Base-by-base conservation (phyloP, 2,797 vertebrate genomes). In the Kryptolebias ocellatus region DNA sequence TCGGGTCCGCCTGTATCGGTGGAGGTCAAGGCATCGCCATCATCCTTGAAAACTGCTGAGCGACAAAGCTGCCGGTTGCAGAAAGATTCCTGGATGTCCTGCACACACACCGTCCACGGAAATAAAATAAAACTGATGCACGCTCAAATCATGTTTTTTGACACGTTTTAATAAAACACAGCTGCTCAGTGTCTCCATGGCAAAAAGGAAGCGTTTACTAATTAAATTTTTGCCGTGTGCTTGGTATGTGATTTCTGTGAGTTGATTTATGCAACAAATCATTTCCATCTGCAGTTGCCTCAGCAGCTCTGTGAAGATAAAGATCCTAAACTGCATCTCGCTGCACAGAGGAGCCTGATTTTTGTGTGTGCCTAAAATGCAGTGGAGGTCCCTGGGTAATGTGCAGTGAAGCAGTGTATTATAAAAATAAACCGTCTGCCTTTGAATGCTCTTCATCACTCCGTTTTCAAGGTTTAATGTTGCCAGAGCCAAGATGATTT, bases 1-100 rank as follows among this genome's bases (percentile, higher is more conserved):
- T 99, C 0, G 98, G 98, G 1, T 98, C 98, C 0, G 98, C 98
- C 34, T 99, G 98, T 85, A 99, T 99, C 0, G 98, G 98, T 0
- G 98, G 98, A 0, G 98, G 98, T 50, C 98, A 99, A 66, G 98
- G 98, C 8, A 98, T 99, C 0, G 97, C 98, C 1, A 28, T 99
- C 58, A 60, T 99, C 81, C 79, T 99, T 6, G 93, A 99, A 90
- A 97, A 76, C 58, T 90, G 61, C 70, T 81, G 74, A 91, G 0
- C 60, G 47, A 85, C 45, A 17, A 70, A 69, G 15, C 27, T 50
- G 29, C 3, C 8, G 34, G 1, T 28, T 15, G 49, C 44, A 20
- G 60, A 76, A 51, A 17, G 70, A 45, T 18, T 64, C 0, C 49
- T 56, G 12, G 72, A 74, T 54, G n/a, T 56, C 42, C 4, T 54